Conservation (phyloP, 2,888 invertebrate genomes). For the Pomacea canaliculata region DNA sequence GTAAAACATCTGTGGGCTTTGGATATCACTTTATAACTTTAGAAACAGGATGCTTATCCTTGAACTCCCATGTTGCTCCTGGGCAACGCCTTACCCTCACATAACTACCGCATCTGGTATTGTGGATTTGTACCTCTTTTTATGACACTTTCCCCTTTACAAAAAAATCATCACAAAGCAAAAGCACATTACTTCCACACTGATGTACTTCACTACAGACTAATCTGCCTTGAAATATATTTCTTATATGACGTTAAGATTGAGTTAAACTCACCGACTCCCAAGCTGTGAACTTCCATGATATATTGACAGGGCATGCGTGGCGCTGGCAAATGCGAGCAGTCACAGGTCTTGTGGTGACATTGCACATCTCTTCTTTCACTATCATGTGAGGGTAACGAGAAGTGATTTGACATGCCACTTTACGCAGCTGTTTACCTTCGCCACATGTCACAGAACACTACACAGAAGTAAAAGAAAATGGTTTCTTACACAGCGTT, state of each 20-base stretch:
- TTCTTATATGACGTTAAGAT: too few relatives aligned
- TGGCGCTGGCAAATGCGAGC: slow-evolving; percentile 28
- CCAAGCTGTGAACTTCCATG: slow-evolving; percentile 54
- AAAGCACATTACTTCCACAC: too few relatives aligned
- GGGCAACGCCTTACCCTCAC: too few relatives aligned
- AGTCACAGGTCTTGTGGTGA: slow-evolving; percentile 8
- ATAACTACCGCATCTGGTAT: too few relatives aligned
- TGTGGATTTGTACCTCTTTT: too few relatives aligned
- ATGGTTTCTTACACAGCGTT: background rate
- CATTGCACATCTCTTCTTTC: slow-evolving; percentile 42
- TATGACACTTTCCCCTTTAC: too few relatives aligned
- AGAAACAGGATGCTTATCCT: too few relatives aligned
- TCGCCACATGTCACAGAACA: slow-evolving; percentile 78
- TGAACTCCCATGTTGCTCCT: too few relatives aligned
- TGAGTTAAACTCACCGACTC: slow-evolving; percentile 43
- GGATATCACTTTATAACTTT: background rate
- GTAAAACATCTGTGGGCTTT: background rate
- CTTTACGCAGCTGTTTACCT: slow-evolving; percentile 75
- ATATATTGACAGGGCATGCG: slow-evolving; percentile 44
- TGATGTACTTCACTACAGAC: too few relatives aligned
- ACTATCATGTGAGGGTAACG: slow-evolving; percentile 30
- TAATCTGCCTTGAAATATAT: too few relatives aligned
- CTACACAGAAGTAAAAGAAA: slow-evolving; percentile 28
- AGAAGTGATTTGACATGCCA: slow-evolving; percentile 72
- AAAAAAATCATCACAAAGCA: too few relatives aligned